Conservation (phyloP, 2,888 invertebrate species). For the Nomada goodeniana region DNA sequence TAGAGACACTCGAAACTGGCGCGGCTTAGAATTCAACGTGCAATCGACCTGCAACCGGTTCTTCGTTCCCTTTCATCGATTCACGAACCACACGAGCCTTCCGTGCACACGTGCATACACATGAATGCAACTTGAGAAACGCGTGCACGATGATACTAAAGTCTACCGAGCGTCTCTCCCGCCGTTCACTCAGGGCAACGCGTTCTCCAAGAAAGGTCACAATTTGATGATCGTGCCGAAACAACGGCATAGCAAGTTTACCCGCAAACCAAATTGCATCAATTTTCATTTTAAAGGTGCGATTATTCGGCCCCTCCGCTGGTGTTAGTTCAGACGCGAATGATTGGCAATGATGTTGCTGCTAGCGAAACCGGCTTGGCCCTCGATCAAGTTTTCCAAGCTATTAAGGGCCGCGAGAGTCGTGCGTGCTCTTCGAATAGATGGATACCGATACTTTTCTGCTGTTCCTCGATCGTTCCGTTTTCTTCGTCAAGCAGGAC, state of each 20-base stretch:
- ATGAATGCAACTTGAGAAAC: conserved; percentile 61
- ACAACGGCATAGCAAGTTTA: too few species aligned
- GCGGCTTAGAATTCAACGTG: conserved; percentile 69
- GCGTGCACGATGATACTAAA: conserved; percentile 58
- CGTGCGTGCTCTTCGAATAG: not conserved
- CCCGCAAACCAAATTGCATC: too few species aligned
- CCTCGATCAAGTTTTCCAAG: conserved; percentile 18
- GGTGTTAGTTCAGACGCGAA: not conserved
- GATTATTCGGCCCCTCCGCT: too few species aligned
- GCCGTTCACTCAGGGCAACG: conserved; percentile 51
- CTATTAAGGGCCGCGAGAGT: conserved; percentile 25
- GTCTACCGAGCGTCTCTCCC: conserved; percentile 40
- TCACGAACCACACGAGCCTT: conserved; percentile 63
- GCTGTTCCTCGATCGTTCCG: conserved; percentile 28
- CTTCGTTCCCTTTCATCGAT: conserved; percentile 74
- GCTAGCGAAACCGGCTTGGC: not conserved
- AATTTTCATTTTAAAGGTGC: too few species aligned
- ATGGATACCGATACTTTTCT: conserved; percentile 41
- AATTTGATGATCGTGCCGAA: conserved; percentile 35
- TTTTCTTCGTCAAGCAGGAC: conserved; percentile 47
- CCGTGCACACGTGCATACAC: conserved; percentile 65
- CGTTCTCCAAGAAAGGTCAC: conserved; percentile 49
- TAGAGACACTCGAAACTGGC: conserved; percentile 65
- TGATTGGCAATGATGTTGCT: not conserved
- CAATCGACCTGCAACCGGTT: conserved; percentile 75